Percentiles rank a stretch among this genome's conserved stretches.
Conservation (phyloP, 2,113 vertebrate genomes). For the Platycercus adscitus region DNA sequence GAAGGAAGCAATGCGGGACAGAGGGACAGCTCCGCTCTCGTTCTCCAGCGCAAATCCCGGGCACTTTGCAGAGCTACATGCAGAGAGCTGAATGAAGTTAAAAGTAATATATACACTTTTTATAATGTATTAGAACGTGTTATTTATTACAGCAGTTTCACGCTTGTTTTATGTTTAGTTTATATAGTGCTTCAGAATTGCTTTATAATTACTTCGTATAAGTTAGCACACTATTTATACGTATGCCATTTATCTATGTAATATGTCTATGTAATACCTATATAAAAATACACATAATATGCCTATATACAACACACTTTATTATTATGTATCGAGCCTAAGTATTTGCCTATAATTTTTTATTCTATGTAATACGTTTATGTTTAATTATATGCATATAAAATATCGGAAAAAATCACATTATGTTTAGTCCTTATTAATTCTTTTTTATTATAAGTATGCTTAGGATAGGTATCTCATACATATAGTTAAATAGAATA, state of each 20-base stretch:
- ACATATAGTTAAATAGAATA: background rate
- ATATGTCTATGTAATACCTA: background rate
- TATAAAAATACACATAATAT: background rate
- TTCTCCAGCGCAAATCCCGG: fast-evolving
- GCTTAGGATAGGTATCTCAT: background rate
- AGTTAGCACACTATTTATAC: fast-evolving
- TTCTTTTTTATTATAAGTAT: background rate
- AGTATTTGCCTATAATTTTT: background rate
- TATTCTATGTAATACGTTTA: background rate
- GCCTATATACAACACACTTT: fast-evolving
- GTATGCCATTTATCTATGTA: background rate
- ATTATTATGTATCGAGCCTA: background rate
- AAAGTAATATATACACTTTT: background rate
- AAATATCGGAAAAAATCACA: fast-evolving
- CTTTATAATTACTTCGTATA: fast-evolving
- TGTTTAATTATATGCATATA: background rate
- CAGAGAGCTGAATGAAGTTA: background rate
- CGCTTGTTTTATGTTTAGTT: background rate
- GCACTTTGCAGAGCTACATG: background rate
- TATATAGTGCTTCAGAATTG: background rate
- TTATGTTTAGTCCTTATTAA: background rate
- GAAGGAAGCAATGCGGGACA: fast-evolving
- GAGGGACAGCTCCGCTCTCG: fast-evolving
- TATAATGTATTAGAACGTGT: fast-evolving
- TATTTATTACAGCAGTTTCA: background rate